Conservation (phyloP, 2,888 invertebrate species). For the Drosophila picticornis region DNA sequence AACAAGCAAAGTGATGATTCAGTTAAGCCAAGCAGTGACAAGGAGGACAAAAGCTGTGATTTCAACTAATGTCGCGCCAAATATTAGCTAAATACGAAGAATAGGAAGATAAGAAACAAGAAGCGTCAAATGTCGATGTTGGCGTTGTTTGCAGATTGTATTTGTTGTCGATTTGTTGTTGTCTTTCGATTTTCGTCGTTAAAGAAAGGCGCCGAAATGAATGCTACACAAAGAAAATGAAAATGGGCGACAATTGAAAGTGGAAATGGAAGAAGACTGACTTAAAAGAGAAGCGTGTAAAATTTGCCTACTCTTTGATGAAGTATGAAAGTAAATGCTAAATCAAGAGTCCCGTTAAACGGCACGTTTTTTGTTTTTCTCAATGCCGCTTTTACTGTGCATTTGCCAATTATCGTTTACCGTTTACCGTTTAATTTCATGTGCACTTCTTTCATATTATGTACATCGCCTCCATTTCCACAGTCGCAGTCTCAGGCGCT, state of each 20-base stretch:
- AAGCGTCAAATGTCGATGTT: conserved; percentile 7
- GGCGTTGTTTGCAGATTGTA: conserved; percentile 14
- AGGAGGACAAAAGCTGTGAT: conserved; percentile 27
- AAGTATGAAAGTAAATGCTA: conserved; percentile 3
- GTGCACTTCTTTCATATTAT: conserved; percentile 6
- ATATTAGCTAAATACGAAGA: conserved; percentile 5
- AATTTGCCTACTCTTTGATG: conserved; percentile 9
- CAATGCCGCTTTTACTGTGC: conserved; percentile 9
- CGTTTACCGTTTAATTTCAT: conserved; percentile 36
- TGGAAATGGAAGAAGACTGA: neutral
- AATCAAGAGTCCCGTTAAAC: conserved; percentile 3
- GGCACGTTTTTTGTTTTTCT: conserved; percentile 16
- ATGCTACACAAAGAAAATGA: conserved; percentile 32
- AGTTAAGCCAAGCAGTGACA: conserved; percentile 26
- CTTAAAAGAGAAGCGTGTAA: neutral
- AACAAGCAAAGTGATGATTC: conserved; percentile 37
- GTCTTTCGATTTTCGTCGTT: conserved; percentile 8
- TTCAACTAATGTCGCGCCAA: conserved; percentile 22
- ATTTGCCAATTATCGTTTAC: conserved; percentile 14
- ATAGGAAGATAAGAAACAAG: neutral
- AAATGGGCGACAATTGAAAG: conserved; percentile 10
- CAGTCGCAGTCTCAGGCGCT: conserved; percentile 7
- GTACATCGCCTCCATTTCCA: conserved; percentile 26
- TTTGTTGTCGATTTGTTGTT: conserved; percentile 20
- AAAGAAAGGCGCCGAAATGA: conserved; percentile 36